Base-by-base conservation (phyloP, 2,888 invertebrate genomes). In the Camptogramma bilineatum region DNA sequence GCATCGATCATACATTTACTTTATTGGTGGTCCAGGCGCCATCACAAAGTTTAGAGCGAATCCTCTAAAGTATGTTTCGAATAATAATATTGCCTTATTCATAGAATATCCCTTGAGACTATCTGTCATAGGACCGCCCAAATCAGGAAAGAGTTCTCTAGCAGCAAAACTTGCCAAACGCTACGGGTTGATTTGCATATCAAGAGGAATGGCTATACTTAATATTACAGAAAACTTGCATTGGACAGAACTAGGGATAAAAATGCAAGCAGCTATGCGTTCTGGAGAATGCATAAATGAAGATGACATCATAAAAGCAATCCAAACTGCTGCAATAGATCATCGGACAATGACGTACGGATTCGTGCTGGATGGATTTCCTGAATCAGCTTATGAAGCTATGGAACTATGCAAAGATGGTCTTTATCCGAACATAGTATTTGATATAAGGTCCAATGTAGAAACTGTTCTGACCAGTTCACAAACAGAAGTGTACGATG, bases 361-460 rank as follows among this genome's bases (percentile, higher is more conserved):
- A n/a, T 90, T 93, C 75, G 81, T 96, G 13, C 87, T 95, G 58
- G 95, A 96, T 76, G 95, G 95, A 0, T 94, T 95, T 80, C 95
- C 95, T 4, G 85, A 88, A 60, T 85, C 83, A 19, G 82, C 91
- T n/a, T 76, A 85, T 48, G 94, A 95, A 79, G 87, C 93, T 10
- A 84, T 86, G 70, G 86, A 92, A 71, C 79, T 95, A 18, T 82
- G 85, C 3, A 88, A 86, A 70, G 64, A 88, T 19, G 94, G 94
- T 28, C 75, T 95, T n/a, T 91, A 94, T 63, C 95, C 96, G 0
- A 89, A 93, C 78, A 77, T 95, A 51, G 84, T 95, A 4, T 83
- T 95, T 52, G 93, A 95, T 77, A 77, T 95, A 16, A 76, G 84
- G 55, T 83, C 91, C 9, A 76, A 82, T 42, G 78, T 85, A 66